Evolutionary conservation across 35 echinoderm and acorn worm species (phyloP).

Genomic region (Holothuria glaberrima): DNA sequence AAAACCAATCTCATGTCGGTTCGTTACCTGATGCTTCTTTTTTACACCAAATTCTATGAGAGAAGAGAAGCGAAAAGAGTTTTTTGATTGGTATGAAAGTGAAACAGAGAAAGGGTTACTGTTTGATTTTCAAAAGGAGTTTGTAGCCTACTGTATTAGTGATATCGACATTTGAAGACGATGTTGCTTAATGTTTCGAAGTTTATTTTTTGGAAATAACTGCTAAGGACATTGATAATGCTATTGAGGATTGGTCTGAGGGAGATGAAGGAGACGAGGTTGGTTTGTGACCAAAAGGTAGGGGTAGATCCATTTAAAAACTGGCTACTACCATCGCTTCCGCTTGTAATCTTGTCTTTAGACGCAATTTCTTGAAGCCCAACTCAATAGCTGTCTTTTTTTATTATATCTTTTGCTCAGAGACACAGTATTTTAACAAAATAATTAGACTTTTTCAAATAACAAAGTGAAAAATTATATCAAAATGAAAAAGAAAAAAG

Average conservation of each 20-base stretch:
- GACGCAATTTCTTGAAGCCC: no score
- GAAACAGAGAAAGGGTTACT: slow-evolving; percentile 55
- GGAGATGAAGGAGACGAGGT: background rate
- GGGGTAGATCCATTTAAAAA: slow-evolving; percentile 69
- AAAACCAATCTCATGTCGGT: slow-evolving; percentile 68
- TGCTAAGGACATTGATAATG: background rate
- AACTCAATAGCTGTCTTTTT: no score
- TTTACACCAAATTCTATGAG: slow-evolving; percentile 65
- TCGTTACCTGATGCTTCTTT: slow-evolving; percentile 5
- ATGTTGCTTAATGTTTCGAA: slow-evolving; percentile 66
- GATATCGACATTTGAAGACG: slow-evolving; percentile 71
- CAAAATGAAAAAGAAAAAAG: no score
- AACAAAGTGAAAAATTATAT: no score
- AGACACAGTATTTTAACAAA: no score
- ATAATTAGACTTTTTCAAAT: no score
- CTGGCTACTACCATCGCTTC: slow-evolving; percentile 71
- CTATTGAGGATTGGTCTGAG: no score
- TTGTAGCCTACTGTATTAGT: slow-evolving; percentile 62
- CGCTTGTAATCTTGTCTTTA: no score
- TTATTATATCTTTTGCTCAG: no score
- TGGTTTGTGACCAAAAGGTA: background rate
- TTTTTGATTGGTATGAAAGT: slow-evolving; percentile 62
- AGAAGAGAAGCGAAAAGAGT: slow-evolving; percentile 9
- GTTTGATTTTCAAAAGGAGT: slow-evolving; percentile 59
- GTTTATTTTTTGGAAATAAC: slow-evolving; percentile 65